These are phyloP conservation scores for Sylvietta virens DNA, from an alignment of 2,113 vertebrate species.

Conservation along the genomic window DNA sequence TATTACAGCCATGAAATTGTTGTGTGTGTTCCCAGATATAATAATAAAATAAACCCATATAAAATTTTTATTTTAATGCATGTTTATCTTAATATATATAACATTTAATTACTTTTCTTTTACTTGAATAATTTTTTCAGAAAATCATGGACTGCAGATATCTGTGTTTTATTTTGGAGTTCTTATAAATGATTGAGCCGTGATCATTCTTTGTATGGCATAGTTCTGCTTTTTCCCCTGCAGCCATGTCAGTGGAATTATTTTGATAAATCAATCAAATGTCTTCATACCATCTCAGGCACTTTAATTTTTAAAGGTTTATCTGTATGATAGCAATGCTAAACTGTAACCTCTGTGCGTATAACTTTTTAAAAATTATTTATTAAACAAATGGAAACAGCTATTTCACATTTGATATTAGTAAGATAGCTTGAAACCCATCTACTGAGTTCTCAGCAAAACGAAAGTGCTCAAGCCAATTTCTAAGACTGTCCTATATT, in stretches of 20 bases:
- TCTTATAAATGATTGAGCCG: not conserved
- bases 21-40: not conserved
- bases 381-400: not conserved
- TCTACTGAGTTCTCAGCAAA: not conserved
- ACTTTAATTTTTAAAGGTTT: not conserved
- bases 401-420: not conserved
- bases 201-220: not conserved
- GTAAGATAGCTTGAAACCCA: not conserved
- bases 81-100: not conserved
- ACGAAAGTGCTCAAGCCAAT: not conserved
- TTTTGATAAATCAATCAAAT: not conserved
- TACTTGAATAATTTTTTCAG: not conserved
- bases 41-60: not conserved
- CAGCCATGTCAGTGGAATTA: not conserved
- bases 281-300: not conserved
- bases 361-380: not conserved
- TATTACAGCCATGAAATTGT: not conserved
- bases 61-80: not conserved
- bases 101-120: not conserved
- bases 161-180: not conserved
- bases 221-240: not conserved
- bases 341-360: not conserved
- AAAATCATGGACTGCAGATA: not conserved
- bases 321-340: not conserved
- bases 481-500: not conserved